Evolutionary conservation across 1,140 invertebrate species (phyloP), one percentile per base, ranked within the genome.

Genomic region (Hycleus cichorii): DNA sequence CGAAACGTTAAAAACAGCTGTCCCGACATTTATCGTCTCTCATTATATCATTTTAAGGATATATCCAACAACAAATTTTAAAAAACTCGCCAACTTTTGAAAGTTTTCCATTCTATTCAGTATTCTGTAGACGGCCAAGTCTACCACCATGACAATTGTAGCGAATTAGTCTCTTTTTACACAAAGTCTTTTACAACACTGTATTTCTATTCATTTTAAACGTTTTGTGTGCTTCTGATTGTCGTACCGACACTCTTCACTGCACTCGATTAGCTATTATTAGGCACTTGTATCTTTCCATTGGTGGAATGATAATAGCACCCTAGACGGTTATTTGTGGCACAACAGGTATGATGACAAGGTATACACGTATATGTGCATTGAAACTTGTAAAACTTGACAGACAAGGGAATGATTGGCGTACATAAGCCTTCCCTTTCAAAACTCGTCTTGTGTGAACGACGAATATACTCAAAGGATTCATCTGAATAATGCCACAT

Each of bases 241-340:
- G 47, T 39, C 55, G 55, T 48, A 49, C 24, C 47, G 55, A 32
- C 25, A 32, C 55, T 57, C 42, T 42, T 42, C 40, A 42, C 40
- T 57, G 47, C 55, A 57, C 55, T 57, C 55, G 55, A 57, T 57
- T 57, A 57, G 47, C 55, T 39, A n/a, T 26, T 50, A 32, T 44
- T 32, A 42, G 9, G 40, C 4, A 10, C 40, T 42, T 8, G 3
- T 10, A 3, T 42, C 4, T n/a, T 42, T 11, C 5, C 40, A 4
- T 42, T 42, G 40, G 11, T 9, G 40, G 40, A n/a, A 42, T 10
- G 9, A 42, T 42, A 42, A 42, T 42, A 42, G 40, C 40, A n/a
- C 40, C 40, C 40, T n/a, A 8, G 40, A n/a, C 9, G 40, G 9
- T 42, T 11, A n/a, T 42, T 42, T 42, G 9, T n/a, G 40, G 10